A percentile compares a stretch with the other conserved stretches of the same genome.
Conservation (phyloP, 2,113 vertebrate genomes). For the Thryonomys swinderianus region DNA sequence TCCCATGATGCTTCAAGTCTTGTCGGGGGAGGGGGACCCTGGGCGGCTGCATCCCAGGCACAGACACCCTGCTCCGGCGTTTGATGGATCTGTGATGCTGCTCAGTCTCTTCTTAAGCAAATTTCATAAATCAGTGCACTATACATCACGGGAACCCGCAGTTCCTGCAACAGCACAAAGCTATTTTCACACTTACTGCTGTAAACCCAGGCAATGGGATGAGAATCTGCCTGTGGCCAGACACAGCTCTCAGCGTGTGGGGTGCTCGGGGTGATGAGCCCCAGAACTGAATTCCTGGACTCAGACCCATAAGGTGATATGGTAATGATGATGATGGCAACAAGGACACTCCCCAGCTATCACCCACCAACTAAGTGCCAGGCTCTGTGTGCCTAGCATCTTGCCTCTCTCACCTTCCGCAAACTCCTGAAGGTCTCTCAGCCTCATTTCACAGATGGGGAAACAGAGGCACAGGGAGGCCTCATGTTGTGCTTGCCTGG, state of each 20-base stretch:
- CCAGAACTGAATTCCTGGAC: not conserved
- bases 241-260: not conserved
- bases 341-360: fast-evolving
- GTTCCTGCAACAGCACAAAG: not conserved
- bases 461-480: not conserved
- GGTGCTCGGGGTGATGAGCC: not conserved
- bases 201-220: not conserved
- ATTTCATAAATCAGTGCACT: not conserved
- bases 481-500: too few species aligned
- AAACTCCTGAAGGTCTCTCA: not conserved
- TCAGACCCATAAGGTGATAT: not conserved
- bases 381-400: not conserved
- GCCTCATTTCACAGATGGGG: not conserved
- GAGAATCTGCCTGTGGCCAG: not conserved
- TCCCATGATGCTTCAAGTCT: not conserved
- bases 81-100: not conserved
- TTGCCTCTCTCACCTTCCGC: too few species aligned
- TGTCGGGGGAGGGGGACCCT: not conserved
- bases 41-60: not conserved
- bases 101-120: not conserved
- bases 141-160: not conserved
- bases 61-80: not conserved
- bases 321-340: fast-evolving
- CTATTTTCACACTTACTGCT: not conserved
- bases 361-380: fast-evolving